Evolutionary conservation across 2,797 vertebrate species (phyloP).

Genomic region (Danio kyathit): DNA sequence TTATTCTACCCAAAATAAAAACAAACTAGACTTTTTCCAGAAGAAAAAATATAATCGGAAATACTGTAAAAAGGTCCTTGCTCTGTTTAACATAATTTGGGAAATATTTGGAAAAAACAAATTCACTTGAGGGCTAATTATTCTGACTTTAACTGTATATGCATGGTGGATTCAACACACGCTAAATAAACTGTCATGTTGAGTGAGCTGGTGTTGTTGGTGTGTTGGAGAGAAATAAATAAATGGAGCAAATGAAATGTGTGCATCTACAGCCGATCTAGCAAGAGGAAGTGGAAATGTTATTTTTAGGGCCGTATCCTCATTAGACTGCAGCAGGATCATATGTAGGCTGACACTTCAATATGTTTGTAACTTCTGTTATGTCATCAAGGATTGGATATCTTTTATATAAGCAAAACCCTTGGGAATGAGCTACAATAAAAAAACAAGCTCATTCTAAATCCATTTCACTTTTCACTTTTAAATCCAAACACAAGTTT

Average conservation of each 20-base stretch:
- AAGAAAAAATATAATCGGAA: too few relatives aligned
- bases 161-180: background rate
- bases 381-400: constrained; percentile 3
- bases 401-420: constrained; percentile 9
- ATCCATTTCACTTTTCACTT: constrained; percentile 6
- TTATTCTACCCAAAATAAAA: too few relatives aligned
- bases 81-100: too few relatives aligned
- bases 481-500: background rate
- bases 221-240: constrained; percentile 72
- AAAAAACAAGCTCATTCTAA: background rate
- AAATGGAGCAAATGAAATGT: constrained; percentile 50
- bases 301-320: constrained; percentile 9
- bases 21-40: too few relatives aligned
- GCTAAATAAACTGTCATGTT: constrained; percentile 61
- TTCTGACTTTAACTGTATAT: background rate
- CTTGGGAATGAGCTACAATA: background rate
- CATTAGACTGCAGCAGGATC: constrained; percentile 14
- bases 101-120: too few relatives aligned
- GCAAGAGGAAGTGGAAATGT: constrained; percentile 9
- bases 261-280: constrained; percentile 1
- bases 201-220: constrained; percentile 54
- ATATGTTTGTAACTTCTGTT: background rate
- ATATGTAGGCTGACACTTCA: constrained; percentile 26
- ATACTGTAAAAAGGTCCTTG: too few relatives aligned
- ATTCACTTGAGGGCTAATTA: too few relatives aligned